Evolutionary conservation across 1,140 invertebrate species (phyloP), one percentile per base, ranked within the genome.

Genomic region (Gonatopus flavifemur): DNA sequence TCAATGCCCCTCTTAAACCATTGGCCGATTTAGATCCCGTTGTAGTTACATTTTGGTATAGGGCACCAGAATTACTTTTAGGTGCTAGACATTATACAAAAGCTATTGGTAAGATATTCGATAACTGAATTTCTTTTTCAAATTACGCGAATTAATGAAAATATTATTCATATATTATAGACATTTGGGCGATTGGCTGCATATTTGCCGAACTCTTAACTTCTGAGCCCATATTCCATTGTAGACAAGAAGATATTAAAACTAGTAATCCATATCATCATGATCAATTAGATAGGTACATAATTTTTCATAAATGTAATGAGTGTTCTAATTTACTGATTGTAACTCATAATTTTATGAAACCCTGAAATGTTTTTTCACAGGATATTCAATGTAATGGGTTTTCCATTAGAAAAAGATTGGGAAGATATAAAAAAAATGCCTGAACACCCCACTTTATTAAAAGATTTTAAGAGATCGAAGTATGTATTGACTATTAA

Each of bases 351-450:
- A 40, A 39, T 36, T 49, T n/a, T 35, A 41, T 47, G n/a, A 0
- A 40, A 18, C 10, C n/a, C n/a, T 40, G 49, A 20, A 46, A 41
- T 35, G 9, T 62, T 51, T 37, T n/a, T n/a, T n/a, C n/a, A n/a
- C n/a, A 84, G 96, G 70, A 99, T 99, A 80, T 99, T 99, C 76
- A 97, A 96, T 81, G 96, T 99, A 0, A 99, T 99, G 97, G 98
- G 98, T 19, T 99, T 98, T 78, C 98, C 98, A 15, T 83, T 88
- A 70, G 96, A 98, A 69, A 97, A 98, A 79, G 97, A 99, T 69
- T 99, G 98, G 98, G 96, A 98, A 77, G 98, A 99, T 74, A 98
- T 99, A 49, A 90, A 92, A 64, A 98, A 98, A 82, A 99, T 99
- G 98, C 98, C 98, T 4, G 97, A 99, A 77, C 94, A 99, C 84